A percentile compares a stretch with the other conserved stretches of the same genome.
Conservation (phyloP, 2,797 vertebrate species). For the Sciurus vulgaris region DNA sequence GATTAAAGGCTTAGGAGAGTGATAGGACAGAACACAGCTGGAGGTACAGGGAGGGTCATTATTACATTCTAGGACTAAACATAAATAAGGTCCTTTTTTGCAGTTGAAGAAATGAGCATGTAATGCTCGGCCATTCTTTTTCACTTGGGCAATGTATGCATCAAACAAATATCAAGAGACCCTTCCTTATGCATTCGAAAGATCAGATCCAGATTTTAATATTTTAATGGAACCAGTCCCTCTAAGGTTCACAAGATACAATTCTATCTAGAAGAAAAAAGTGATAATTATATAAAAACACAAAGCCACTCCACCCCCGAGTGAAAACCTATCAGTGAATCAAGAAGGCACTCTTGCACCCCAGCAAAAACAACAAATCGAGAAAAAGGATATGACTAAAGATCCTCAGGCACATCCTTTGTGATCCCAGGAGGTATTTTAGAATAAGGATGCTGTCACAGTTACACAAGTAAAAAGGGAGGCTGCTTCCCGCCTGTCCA, state of each 20-base stretch:
- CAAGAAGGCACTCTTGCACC: not conserved
- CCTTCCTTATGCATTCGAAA: not conserved
- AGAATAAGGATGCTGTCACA: not conserved
- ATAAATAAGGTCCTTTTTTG: not conserved
- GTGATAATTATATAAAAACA: not conserved
- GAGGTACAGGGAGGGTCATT: not conserved
- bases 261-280: not conserved
- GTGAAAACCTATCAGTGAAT: not conserved
- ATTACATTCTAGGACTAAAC: not conserved
- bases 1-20: not conserved
- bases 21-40: not conserved
- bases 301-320: not conserved
- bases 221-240: not conserved
- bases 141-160: not conserved
- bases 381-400: not conserved
- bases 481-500: accelerated
- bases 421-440: not conserved
- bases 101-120: not conserved
- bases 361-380: not conserved
- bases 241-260: not conserved
- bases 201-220: not conserved
- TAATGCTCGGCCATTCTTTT: not conserved
- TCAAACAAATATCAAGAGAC: not conserved
- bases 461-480: too few species aligned
- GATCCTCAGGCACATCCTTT: not conserved